Base-by-base conservation (phyloP, 2,888 invertebrate genomes). In the Diarsia rubi region DNA sequence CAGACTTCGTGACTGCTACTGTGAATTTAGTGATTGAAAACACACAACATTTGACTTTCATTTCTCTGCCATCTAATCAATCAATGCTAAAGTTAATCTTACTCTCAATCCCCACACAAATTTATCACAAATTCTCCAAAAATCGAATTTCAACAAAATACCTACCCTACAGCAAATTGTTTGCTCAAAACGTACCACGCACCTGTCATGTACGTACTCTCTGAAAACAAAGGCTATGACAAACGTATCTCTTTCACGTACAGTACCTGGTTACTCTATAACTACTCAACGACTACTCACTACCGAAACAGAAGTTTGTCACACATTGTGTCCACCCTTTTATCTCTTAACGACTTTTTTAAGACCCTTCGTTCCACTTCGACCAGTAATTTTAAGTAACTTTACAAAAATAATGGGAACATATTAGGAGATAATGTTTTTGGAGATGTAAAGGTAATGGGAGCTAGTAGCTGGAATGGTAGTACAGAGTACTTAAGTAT, bases 251-350 rank as follows among this genome's bases (percentile, higher is more conserved):
- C 65, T 73, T 83, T 79, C 62, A 78, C 81, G 63, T 68, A 16
- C 57, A 75, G 78, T 70, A 79, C 73, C 70, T 76, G 52, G 67
- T 66, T 72, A 45, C 70, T 81, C 71, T 63, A 76, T 69, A n/a
- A 74, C 75, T 87, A 11, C 62, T 42, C 42, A n/a, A n/a, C 8
- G n/a, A 75, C 77, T 87, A 74, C 77, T 87, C 88, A 94, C 94
- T 94, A 94, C 94, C 91, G 94, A 92, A 90, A 90, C 94, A 92
- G 94, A 90, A 94, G 94, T 93, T 92, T 91, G 90, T 89, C 90
- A 90, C 79, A 75, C 88, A 90, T 93, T 93, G 92, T 94, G 82
- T 86, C 59, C 57, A 37, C 52, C 70, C 84, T 82, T 86, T 89
- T 91, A 90, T 90, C 78, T 85, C 83, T 82, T 84, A 85, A 74